These are phyloP conservation scores for Ophthalmolycus amberensis DNA, from an alignment of 2,113 vertebrate species.

Conservation along the genomic window DNA sequence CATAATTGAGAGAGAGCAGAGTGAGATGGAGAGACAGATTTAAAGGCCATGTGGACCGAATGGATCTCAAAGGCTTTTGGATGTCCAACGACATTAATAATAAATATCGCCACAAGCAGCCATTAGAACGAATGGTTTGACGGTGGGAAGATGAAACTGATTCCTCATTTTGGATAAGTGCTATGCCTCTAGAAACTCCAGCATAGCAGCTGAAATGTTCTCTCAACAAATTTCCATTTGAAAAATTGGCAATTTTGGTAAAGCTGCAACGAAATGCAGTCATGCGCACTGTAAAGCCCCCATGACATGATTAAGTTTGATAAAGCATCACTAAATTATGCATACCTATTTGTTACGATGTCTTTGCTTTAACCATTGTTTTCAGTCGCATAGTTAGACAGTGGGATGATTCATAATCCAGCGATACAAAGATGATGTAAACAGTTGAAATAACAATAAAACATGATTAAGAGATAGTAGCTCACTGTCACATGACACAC, in stretches of 20 bases:
- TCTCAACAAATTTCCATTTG: slow-evolving; percentile 15
- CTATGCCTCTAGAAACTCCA: neutral
- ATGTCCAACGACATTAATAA: slow-evolving; percentile 59
- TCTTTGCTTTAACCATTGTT: neutral
- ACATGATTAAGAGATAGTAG: neutral
- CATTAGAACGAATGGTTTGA: slow-evolving; percentile 44
- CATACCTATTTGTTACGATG: neutral
- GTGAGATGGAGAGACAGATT: slow-evolving; percentile 39
- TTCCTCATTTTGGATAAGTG: slow-evolving; percentile 53
- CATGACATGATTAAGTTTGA: neutral
- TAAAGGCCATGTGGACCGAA: slow-evolving; percentile 42
- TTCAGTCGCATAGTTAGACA: neutral
- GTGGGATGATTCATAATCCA: neutral
- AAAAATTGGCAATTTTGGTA: slow-evolving; percentile 9
- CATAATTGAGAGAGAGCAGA: slow-evolving; percentile 38
- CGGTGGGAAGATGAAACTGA: slow-evolving; percentile 48
- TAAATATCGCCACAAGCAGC: slow-evolving; percentile 51
- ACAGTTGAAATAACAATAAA: slow-evolving; percentile 10
- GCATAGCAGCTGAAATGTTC: neutral
- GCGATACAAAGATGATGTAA: slow-evolving; percentile 1
- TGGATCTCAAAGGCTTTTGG: slow-evolving; percentile 51
- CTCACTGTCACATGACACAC: neutral
- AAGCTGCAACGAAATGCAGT: neutral
- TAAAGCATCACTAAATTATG: slow-evolving; percentile 9
- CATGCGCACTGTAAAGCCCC: neutral